Percentiles rank a stretch among this genome's conserved stretches.
These are phyloP conservation scores for Eupithecia tripunctaria DNA, from an alignment of 2,888 invertebrate species.

Conservation along the genomic window DNA sequence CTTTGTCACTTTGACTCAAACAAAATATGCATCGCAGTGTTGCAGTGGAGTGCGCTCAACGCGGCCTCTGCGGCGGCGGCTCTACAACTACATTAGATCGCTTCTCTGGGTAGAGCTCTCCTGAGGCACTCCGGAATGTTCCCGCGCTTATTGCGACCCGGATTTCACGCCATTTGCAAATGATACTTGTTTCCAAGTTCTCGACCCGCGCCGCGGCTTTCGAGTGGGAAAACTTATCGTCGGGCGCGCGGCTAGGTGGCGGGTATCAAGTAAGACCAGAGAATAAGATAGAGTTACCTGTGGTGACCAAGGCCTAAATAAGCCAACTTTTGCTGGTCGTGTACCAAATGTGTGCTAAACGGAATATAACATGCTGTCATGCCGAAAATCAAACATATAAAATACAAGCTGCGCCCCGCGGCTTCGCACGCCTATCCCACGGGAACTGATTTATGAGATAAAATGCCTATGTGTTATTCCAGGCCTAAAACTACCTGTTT, in stretches of 20 bases:
- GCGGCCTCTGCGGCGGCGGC: not conserved
- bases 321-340: too few relatives aligned
- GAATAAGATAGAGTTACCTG: too few relatives aligned
- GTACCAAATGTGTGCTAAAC: too few relatives aligned
- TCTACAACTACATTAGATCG: not conserved
- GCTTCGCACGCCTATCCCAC: too few relatives aligned
- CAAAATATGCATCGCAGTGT: conserved; percentile 23
- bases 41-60: conserved; percentile 22
- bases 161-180: conserved; percentile 38
- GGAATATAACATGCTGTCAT: too few relatives aligned
- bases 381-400: too few relatives aligned
- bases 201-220: conserved; percentile 15
- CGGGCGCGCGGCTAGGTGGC: not conserved
- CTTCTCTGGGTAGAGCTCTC: conserved; percentile 64
- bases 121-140: conserved; percentile 55
- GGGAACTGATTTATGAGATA: too few relatives aligned
- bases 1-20: conserved; percentile 26
- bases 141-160: conserved; percentile 37
- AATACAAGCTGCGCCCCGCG: too few relatives aligned
- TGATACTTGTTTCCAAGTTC: conserved; percentile 26
- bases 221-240: conserved; percentile 24
- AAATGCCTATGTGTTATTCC: too few relatives aligned
- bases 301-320: too few relatives aligned
- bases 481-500: too few relatives aligned
- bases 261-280: conserved; percentile 7